Evolutionary conservation across 2,113 vertebrate species (phyloP).

Genomic region (Cavia porcellus): DNA sequence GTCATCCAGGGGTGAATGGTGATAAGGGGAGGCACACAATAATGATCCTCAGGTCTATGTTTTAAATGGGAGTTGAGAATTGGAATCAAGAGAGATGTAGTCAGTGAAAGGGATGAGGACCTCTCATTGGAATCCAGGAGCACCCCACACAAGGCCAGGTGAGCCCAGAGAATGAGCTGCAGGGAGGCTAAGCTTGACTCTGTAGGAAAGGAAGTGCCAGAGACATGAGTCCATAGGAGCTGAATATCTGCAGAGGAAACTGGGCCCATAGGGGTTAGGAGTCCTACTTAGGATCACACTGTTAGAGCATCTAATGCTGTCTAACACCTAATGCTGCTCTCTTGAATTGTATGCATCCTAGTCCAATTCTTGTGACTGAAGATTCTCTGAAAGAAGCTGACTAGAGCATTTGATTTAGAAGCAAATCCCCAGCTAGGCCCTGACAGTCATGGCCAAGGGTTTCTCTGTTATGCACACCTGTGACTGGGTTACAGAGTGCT

Average conservation of each 20-base stretch:
- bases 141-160: neutral
- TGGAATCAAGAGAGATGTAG: neutral
- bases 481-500: fast-evolving
- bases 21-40: too few species aligned
- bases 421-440: neutral
- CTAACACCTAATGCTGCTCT: neutral
- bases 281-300: neutral
- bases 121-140: neutral
- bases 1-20: neutral
- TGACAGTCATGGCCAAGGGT: neutral
- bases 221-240: fast-evolving
- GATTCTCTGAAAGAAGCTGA: neutral
- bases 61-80: neutral
- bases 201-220: neutral
- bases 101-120: neutral
- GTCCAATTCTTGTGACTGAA: neutral
- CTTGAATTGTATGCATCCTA: neutral
- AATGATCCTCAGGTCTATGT: neutral
- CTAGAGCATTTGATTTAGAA: neutral
- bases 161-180: neutral
- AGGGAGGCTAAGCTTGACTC: neutral
- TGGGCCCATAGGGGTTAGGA: neutral
- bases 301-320: neutral
- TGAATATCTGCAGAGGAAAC: neutral
- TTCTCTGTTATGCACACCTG: neutral